A percentile compares a stretch with the other conserved stretches of the same genome.
Evolutionary conservation across 2,113 vertebrate species (phyloP).

Genomic region (Atlantisia rogersi): DNA sequence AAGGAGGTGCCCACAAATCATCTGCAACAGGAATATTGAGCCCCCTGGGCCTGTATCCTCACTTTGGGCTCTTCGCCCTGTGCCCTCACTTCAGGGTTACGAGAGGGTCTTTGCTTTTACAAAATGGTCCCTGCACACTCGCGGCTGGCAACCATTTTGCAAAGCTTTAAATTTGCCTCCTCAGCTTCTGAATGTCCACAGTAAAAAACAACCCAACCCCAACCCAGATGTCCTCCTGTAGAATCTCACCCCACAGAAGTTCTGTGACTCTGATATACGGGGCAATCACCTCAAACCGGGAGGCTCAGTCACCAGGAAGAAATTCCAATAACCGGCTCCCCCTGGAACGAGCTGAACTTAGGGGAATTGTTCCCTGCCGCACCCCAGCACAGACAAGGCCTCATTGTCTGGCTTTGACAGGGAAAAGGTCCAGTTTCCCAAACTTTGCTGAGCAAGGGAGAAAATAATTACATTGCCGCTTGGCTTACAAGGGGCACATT

Average conservation of each 20-base stretch:
- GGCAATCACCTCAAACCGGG: neutral
- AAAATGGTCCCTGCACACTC: neutral
- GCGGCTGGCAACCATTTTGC: accelerated
- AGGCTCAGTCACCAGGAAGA: slow-evolving; percentile 11
- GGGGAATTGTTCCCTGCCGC: slow-evolving; percentile 32
- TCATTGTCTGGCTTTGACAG: slow-evolving; percentile 43
- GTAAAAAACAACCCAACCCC: neutral
- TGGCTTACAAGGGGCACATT: slow-evolving; percentile 56
- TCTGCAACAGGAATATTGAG: neutral
- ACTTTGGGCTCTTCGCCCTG: neutral
- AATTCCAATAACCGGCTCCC: neutral
- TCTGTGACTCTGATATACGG: neutral
- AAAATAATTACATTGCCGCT: slow-evolving; percentile 67
- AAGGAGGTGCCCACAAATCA: neutral
- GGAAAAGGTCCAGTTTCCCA: slow-evolving; percentile 50
- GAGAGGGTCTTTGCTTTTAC: neutral
- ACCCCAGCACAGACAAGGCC: slow-evolving; percentile 43
- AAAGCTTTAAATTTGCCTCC: neutral
- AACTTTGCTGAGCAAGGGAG: slow-evolving; percentile 71
- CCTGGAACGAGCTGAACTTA: neutral
- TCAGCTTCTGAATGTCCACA: neutral
- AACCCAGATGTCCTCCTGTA: neutral
- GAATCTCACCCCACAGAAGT: neutral
- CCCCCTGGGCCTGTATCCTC: neutral
- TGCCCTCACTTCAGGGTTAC: neutral